Evolutionary conservation across 2,113 vertebrate genomes (phyloP).

Genomic region (Turdus rufiventris): DNA sequence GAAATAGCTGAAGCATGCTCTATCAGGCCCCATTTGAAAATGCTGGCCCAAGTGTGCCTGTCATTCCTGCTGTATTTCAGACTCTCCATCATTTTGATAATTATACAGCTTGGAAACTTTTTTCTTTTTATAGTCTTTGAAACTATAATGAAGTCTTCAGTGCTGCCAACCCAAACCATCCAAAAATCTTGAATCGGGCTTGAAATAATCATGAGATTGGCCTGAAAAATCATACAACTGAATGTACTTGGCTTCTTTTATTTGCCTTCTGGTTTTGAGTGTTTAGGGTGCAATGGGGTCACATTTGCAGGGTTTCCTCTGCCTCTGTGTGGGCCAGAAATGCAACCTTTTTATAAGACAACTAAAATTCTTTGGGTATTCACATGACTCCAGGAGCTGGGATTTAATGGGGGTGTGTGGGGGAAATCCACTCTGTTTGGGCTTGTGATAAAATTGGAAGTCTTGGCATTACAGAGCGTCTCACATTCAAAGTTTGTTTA

Average conservation of each 20-base stretch:
- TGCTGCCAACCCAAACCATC: conserved; percentile 59
- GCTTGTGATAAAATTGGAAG: conserved; percentile 48
- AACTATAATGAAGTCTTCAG: conserved; percentile 62
- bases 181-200: conserved; percentile 59
- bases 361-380: conserved; percentile 46
- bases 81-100: conserved; percentile 67
- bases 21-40: conserved; percentile 54
- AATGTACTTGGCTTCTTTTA: conserved; percentile 59
- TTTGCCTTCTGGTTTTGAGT: conserved; percentile 61
- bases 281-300: conserved; percentile 54
- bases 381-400: conserved; percentile 31
- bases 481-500: conserved; percentile 61
- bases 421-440: conserved; percentile 16
- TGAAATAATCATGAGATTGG: conserved; percentile 66
- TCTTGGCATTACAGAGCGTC: conserved; percentile 22
- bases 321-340: conserved; percentile 52
- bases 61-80: conserved; percentile 62
- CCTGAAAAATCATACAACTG: conserved; percentile 52
- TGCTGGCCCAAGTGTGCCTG: conserved; percentile 45
- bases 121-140: conserved; percentile 70
- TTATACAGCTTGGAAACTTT: conserved; percentile 64
- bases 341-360: conserved; percentile 33
- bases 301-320: conserved; percentile 56
- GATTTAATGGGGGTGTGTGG: not conserved
- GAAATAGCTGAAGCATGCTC: conserved; percentile 51